These are phyloP conservation scores for Metopolophium dirhodum DNA, from an alignment of 1,140 invertebrate genomes.

Conservation along the genomic window DNA sequence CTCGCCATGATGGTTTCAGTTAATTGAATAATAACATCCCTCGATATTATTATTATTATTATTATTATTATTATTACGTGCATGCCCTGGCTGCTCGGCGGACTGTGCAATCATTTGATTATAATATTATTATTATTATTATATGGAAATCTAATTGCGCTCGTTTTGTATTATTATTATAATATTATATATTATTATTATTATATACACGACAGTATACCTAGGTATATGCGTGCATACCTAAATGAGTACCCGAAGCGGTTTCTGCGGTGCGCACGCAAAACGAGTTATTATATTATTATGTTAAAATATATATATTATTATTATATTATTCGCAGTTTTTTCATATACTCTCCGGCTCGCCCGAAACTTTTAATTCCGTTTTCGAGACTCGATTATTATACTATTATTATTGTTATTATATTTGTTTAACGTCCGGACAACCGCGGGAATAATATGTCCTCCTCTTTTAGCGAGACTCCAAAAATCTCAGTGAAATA, in stretches of 20 bases:
- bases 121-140: background rate
- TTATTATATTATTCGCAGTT: background rate
- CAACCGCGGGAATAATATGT: background rate
- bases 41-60: background rate
- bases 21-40: constrained; percentile 19
- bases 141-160: background rate
- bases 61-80: background rate
- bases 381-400: background rate
- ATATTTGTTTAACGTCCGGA: background rate
- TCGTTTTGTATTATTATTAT: background rate
- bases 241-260: background rate
- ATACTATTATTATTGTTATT: background rate
- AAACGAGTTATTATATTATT: background rate
- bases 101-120: constrained; percentile 29
- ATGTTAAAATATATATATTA: background rate
- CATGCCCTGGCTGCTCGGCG: background rate
- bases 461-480: background rate
- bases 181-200: background rate
- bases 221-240: background rate
- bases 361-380: background rate
- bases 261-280: background rate
- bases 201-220: background rate
- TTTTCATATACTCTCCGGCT: background rate
- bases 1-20: background rate
- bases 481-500: background rate